Evolutionary conservation across 2,113 vertebrate genomes (phyloP).

Genomic region (Ovis aries): DNA sequence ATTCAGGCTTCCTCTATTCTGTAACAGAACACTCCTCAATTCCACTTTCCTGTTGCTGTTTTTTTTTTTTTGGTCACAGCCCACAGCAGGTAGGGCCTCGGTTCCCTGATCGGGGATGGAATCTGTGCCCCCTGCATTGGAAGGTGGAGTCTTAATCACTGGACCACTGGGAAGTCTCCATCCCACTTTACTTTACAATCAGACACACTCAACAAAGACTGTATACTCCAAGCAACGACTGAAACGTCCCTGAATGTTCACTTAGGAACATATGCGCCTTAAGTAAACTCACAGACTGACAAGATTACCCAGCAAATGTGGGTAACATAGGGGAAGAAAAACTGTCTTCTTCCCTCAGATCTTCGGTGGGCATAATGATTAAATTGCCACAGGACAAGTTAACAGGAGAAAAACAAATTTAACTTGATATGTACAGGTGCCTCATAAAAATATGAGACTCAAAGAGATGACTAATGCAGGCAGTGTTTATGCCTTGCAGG

Average conservation of each 20-base stretch:
- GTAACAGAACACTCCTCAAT: neutral
- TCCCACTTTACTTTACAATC: neutral
- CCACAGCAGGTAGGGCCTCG: neutral
- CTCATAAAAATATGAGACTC: neutral
- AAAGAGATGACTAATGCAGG: neutral
- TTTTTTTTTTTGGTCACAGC: neutral
- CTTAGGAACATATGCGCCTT: neutral
- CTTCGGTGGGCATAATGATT: neutral
- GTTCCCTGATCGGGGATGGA: neutral
- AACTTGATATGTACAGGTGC: neutral
- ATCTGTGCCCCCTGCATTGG: neutral
- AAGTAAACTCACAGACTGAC: neutral
- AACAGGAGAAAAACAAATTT: neutral
- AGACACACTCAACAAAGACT: neutral
- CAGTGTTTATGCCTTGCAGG: neutral
- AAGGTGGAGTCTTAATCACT: neutral
- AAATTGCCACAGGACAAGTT: neutral
- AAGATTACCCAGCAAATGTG: neutral
- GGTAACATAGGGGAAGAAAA: neutral
- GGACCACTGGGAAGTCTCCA: neutral
- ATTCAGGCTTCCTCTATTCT: neutral
- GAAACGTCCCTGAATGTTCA: neutral
- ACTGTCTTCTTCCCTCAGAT: neutral
- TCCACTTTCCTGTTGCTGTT: neutral
- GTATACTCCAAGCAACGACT: neutral